Evolutionary conservation across 2,113 vertebrate genomes (phyloP), one percentile per base, ranked within the genome.

Genomic region (Arenaria interpres): DNA sequence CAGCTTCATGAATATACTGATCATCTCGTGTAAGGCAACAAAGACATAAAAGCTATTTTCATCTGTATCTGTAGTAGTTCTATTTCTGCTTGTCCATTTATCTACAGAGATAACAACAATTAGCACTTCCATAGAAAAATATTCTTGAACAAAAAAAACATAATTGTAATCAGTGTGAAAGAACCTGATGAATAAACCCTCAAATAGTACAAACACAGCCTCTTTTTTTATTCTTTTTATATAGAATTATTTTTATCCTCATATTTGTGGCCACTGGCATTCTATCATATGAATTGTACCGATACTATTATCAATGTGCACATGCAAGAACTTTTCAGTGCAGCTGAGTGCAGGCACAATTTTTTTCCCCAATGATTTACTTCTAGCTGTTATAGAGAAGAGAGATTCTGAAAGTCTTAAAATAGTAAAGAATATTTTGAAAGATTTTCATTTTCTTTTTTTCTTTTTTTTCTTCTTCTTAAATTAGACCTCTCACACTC

Each of bases 1-100:
- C 45, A 50, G 15, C 28, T 89, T 91, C 50, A 66, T 91, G 64
- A 91, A 75, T 85, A 85, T 45, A 75, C 6, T 72, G 64, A 89
- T 91, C 12, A 83, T 79, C 39, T 88, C 53, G 73, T 81, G 60
- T 56, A 75, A 94, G 35, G 20, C 56, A 89, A 72, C 35, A 60
- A 84, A 92, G 72, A 12, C 57, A 78, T 95, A 89, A 74, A 50
- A 77, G 2, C 18, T 89, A 39, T 89, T 95, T 96, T 94, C 13
- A 50, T 94, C 62, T 79, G 7, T 53, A 66, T 79, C 24, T 91
- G 11, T 60, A 93, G 28, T 68, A 85, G 54, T 67, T 88, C 78
- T 96, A 88, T 94, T 97, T 92, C 32, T 82, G 48, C 35, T 73
- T 85, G 19, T 76, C 33, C 75, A 41, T 96, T 92, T 95, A 80